Evolutionary conservation across 2,888 invertebrate species (phyloP).

Genomic region (Cheilosia variabilis): DNA sequence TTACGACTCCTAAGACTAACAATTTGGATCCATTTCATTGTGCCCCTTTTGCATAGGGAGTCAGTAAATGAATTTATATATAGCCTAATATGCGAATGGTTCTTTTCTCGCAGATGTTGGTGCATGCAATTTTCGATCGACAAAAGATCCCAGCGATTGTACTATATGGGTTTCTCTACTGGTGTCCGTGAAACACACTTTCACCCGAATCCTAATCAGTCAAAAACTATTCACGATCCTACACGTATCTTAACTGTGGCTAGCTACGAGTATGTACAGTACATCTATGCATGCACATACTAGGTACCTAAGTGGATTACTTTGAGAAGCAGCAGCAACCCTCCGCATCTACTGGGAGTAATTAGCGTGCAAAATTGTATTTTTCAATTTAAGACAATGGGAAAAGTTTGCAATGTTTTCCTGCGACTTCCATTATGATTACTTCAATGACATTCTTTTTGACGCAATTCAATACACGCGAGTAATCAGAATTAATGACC

Average conservation of each 20-base stretch:
- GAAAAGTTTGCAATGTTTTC: constrained; percentile 27
- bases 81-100: too few species aligned
- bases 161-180: too few species aligned
- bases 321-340: not conserved
- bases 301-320: constrained; percentile 1
- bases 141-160: too few species aligned
- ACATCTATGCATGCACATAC: not conserved
- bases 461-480: constrained; percentile 70
- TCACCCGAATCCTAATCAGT: too few species aligned
- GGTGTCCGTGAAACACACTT: too few species aligned
- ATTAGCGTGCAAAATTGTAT: constrained; percentile 41
- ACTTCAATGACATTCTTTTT: constrained; percentile 49
- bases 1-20: too few species aligned
- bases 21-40: too few species aligned
- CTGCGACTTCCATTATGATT: constrained; percentile 35
- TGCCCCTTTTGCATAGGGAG: too few species aligned
- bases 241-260: not conserved
- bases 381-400: constrained; percentile 44
- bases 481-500: constrained; percentile 74
- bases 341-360: constrained; percentile 16
- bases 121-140: too few species aligned
- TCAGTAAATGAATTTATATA: too few species aligned
- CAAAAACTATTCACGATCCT: too few species aligned
- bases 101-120: too few species aligned
- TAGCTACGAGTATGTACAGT: not conserved